Evolutionary conservation across 2,797 vertebrate species (phyloP).

Genomic region (Alfaro cultratus): DNA sequence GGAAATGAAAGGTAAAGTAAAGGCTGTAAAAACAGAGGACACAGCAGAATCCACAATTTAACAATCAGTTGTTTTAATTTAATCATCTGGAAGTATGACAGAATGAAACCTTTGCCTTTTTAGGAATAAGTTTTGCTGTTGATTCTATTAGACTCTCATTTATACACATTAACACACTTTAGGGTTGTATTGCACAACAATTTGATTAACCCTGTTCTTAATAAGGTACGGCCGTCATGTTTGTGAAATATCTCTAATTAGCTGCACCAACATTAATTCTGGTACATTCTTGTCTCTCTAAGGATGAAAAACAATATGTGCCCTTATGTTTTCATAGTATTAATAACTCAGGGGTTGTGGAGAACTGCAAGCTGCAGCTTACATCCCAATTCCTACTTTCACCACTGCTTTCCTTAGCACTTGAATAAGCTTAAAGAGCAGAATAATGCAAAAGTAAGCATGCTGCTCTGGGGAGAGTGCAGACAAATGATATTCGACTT

Average conservation of each 20-base stretch:
- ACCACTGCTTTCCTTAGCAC: neutral
- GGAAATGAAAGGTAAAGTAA: neutral
- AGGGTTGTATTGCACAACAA: neutral
- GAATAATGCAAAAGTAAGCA: neutral
- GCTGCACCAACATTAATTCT: neutral
- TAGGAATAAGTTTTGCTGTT: neutral
- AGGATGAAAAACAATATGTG: neutral
- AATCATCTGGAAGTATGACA: neutral
- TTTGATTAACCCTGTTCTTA: neutral
- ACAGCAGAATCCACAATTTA: neutral
- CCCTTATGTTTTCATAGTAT: neutral
- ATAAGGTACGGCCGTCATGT: neutral
- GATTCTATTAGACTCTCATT: neutral
- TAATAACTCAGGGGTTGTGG: neutral
- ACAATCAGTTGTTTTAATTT: neutral
- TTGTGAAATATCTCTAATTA: neutral
- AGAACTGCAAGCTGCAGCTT: neutral
- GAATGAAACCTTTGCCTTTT: neutral
- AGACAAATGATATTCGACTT: neutral
- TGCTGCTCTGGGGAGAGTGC: neutral
- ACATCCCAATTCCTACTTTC: neutral
- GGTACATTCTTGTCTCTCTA: neutral
- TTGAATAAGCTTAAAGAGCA: neutral
- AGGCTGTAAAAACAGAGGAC: constrained; percentile 8
- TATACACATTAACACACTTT: neutral